Base-by-base conservation (phyloP, 2,888 invertebrate genomes). In the Drosophila peninsularis region DNA sequence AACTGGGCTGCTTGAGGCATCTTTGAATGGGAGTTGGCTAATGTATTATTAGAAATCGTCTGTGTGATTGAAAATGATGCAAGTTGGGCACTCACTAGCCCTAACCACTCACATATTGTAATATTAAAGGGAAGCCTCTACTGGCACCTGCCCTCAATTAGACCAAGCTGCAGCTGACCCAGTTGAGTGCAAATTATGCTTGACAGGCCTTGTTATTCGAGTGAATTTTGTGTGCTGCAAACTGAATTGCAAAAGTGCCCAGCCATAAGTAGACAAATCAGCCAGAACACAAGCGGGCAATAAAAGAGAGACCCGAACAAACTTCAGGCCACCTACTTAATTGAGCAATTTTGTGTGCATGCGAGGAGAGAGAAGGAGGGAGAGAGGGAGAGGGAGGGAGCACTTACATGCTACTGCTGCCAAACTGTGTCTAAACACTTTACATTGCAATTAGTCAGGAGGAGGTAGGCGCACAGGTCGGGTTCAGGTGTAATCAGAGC, bases 371-470 rank as follows among this genome's bases (percentile, higher is more conserved):
- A 17, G 13, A 5, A 6, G 42, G 45, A 14, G 14, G 10, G 4
- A 11, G 17, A 11, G 27, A n/a, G 17, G 5, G 44, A 11, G 30
- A 11, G 54, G 0, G 41, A 41, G 27, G 21, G n/a, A 61, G 77
- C 60, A 65, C 71, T 66, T 57, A 50, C 39, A 55, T 39, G 27
- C 39, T 17, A 6, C 45, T 64, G 58, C 68, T 76, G 63, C 71
- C 67, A 75, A 84, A 79, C 71, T 75, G 84, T 77, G 71, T 75
- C 77, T 71, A 82, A 84, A 79, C 82, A 82, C 82, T 82, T 82
- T 77, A 75, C 82, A 84, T 79, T 82, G 82, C 82, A 82, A 84
- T 82, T 82, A 82, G 68, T 65, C 55, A 62, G 37, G 17, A n/a
- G 13, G 37, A 41, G 54, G 10, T 36, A 9, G 55, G 2, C 21